Evolutionary conservation across 2,888 invertebrate species (phyloP), one percentile per base, ranked within the genome.

Genomic region (Fissipunctia ypsillon): DNA sequence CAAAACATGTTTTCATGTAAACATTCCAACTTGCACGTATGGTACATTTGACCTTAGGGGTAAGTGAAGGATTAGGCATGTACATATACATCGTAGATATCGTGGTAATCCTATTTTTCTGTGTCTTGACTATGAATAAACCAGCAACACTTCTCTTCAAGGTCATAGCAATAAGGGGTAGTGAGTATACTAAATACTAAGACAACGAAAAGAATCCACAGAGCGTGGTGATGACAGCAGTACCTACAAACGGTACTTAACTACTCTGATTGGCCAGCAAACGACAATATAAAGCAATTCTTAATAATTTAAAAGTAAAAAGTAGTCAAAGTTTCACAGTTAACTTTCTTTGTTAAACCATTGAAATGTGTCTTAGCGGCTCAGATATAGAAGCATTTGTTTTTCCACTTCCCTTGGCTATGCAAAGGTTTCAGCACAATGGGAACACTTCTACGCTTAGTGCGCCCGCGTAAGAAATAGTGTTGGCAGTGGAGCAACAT

Each of bases 381-480:
- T 70, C 54, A 48, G 69, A 76, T 80, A 64, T 70, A 9, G 41
- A 69, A 81, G 84, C 90, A 87, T 91, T 91, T 91, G 91, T 91
- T 90, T 86, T 83, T 78, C 83, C 87, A 86, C 85, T 87, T 84
- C 78, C 77, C 82, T 79, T 69, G 78, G 80, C 84, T 88, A 88
- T 88, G 88, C 88, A 88, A 88, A 90, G 90, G 88, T 88, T 87
- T 86, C 76, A 76, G 70, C 87, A 93, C 93, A 91, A 93, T 92
- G 80, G 90, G 52, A 88, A 88, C 90, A 91, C 91, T 93, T 90
- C 85, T 89, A 85, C 78, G 85, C 80, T 86, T 76, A 81, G 87
- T 74, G 85, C 57, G 73, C 54, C 71, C 68, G 69, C 41, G 69
- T 66, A 68, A 83, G 68, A 78, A 79, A 88, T 87, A 86, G 84